A percentile compares a stretch with the other conserved stretches of the same genome.
phyloP scores from a whole-genome alignment of 2,797 vertebrate species.

The Artibeus lituratus region DNA sequence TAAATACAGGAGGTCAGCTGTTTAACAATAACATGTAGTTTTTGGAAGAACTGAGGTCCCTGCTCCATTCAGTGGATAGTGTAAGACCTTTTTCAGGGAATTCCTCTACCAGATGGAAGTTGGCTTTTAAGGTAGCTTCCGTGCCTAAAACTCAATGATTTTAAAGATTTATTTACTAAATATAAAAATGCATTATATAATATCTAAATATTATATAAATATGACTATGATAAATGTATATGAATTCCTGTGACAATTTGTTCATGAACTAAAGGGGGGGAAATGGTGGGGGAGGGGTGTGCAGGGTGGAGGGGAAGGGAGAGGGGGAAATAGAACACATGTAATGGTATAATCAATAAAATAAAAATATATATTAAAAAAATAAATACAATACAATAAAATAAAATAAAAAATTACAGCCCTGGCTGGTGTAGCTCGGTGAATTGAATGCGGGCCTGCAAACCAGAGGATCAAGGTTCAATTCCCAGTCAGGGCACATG shows the following conservation, averaged over 20 bases:
- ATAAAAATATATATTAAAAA: too few species aligned
- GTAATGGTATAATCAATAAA: too few species aligned
- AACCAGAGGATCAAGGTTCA: too few species aligned
- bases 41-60: neutral
- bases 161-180: neutral
- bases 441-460: too few species aligned
- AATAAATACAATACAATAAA: too few species aligned
- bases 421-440: too few species aligned
- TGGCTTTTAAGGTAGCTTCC: neutral
- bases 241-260: neutral
- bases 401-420: neutral
- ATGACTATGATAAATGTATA: neutral
- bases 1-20: neutral
- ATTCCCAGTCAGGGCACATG: too few species aligned
- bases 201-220: neutral
- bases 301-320: too few species aligned
- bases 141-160: neutral
- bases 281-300: too few species aligned
- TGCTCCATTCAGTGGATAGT: neutral
- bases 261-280: too few species aligned
- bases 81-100: neutral
- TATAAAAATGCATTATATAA: neutral
- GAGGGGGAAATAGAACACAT: too few species aligned
- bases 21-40: neutral
- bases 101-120: neutral